Evolutionary conservation across 2,113 vertebrate species (phyloP).

Genomic region (Oreochromis spilurus): DNA sequence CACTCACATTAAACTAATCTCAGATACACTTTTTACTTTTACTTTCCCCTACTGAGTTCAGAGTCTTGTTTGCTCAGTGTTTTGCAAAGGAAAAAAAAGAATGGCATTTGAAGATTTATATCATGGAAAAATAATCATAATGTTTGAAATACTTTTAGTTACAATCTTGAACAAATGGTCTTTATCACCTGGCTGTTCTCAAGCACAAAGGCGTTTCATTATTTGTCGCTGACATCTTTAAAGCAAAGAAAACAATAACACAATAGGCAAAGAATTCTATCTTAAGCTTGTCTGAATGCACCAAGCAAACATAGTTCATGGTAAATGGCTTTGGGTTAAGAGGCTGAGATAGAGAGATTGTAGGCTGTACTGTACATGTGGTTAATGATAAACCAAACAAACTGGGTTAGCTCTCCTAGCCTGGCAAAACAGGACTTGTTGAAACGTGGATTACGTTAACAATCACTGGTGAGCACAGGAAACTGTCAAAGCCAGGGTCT

Average conservation of each 20-base stretch:
- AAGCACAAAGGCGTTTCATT: conserved; percentile 37
- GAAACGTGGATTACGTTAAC: conserved; percentile 70
- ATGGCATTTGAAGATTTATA: neutral
- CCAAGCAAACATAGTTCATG: conserved; percentile 30
- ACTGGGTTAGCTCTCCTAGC: conserved; percentile 43
- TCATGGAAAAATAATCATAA: neutral
- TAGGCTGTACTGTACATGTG: conserved; percentile 47
- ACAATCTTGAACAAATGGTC: neutral
- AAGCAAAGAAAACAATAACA: conserved; percentile 47
- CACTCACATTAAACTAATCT: neutral
- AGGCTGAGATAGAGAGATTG: conserved; percentile 38
- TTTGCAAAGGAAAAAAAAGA: neutral
- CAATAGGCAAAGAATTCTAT: conserved; percentile 22
- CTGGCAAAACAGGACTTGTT: conserved; percentile 69
- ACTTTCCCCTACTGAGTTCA: neutral
- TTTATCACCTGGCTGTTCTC: neutral
- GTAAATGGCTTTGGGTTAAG: conserved; percentile 36
- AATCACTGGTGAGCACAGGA: conserved; percentile 40
- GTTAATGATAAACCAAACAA: conserved; percentile 72
- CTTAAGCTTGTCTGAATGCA: conserved; percentile 39
- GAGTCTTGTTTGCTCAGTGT: neutral
- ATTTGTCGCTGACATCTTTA: conserved; percentile 24
- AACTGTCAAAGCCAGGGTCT: conserved; percentile 47
- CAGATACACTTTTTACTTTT: neutral
- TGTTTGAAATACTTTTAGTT: neutral